phyloP scores from a whole-genome alignment of 1,140 invertebrate species.

The Ditylenchus dipsaci region DNA sequence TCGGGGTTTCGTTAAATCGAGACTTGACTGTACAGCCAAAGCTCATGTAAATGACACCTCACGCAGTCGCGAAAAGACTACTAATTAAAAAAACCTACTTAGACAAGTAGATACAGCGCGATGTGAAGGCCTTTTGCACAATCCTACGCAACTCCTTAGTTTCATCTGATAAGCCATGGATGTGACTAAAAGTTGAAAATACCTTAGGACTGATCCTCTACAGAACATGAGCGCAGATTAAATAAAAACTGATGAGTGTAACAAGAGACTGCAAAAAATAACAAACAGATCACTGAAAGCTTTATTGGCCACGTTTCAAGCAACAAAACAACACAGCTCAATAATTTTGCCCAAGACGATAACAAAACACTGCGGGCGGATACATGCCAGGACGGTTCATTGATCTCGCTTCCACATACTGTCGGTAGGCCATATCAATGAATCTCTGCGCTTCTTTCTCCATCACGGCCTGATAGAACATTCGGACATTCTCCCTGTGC shows the following conservation, averaged over 20 bases:
- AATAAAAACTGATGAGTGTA: too few species aligned
- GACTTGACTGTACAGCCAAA: too few species aligned
- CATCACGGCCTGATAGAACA: constrained; percentile 99
- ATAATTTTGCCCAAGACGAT: too few species aligned
- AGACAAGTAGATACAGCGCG: background rate
- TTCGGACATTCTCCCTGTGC: constrained; percentile 98
- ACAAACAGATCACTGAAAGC: too few species aligned
- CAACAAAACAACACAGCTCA: too few species aligned
- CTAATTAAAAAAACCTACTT: constrained; percentile 7
- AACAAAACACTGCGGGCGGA: background rate
- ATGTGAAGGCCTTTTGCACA: constrained; percentile 4
- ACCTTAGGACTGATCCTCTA: too few species aligned
- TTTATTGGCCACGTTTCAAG: too few species aligned
- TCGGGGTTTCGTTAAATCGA: too few species aligned
- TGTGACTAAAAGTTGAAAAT: background rate
- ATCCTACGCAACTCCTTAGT: background rate
- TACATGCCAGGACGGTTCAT: constrained; percentile 3
- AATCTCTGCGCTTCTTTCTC: constrained; percentile 90
- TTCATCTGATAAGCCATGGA: background rate
- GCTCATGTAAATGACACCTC: too few species aligned
- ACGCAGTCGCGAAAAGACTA: too few species aligned
- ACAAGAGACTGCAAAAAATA: too few species aligned
- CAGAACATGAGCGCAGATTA: too few species aligned
- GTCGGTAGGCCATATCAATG: constrained; percentile 85
- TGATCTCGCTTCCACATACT: constrained; percentile 35